Percentiles rank a stretch among this genome's conserved stretches.
Evolutionary conservation across 2,113 vertebrate genomes (phyloP).

Genomic region (Ginglymostoma cirratum): DNA sequence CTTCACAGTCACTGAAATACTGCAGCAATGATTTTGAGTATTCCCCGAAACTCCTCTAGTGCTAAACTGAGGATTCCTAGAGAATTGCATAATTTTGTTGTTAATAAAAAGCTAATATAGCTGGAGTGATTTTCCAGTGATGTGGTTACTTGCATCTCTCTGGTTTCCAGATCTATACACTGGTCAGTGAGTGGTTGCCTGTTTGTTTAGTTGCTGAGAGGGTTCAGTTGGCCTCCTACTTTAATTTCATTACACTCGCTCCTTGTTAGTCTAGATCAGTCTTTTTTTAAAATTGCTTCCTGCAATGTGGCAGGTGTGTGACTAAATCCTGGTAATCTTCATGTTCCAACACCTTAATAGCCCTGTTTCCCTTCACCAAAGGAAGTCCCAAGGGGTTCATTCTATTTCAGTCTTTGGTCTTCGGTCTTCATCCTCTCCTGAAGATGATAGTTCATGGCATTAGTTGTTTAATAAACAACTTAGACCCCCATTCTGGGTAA

Average conservation of each 20-base stretch:
- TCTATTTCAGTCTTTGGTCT: background rate
- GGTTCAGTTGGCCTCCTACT: background rate
- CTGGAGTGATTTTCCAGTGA: background rate
- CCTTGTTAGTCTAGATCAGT: background rate
- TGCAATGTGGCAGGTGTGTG: background rate
- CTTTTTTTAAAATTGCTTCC: background rate
- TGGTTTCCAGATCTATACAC: background rate
- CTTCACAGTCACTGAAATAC: background rate
- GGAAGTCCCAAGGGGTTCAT: background rate
- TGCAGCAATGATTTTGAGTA: background rate
- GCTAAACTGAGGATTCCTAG: background rate
- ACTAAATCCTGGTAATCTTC: background rate
- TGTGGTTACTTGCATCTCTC: background rate
- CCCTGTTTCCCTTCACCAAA: background rate
- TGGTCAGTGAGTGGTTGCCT: background rate
- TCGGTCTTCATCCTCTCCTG: background rate
- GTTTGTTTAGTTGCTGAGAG: conserved; percentile 2
- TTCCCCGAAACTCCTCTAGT: background rate
- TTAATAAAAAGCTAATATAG: background rate
- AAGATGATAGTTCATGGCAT: background rate
- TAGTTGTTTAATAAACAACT: background rate
- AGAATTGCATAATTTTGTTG: background rate
- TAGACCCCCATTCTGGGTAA: background rate
- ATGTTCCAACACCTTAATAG: background rate
- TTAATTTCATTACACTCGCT: background rate